Base-by-base conservation (phyloP, 2,797 vertebrate species). In the Micrastur ruficollis region DNA sequence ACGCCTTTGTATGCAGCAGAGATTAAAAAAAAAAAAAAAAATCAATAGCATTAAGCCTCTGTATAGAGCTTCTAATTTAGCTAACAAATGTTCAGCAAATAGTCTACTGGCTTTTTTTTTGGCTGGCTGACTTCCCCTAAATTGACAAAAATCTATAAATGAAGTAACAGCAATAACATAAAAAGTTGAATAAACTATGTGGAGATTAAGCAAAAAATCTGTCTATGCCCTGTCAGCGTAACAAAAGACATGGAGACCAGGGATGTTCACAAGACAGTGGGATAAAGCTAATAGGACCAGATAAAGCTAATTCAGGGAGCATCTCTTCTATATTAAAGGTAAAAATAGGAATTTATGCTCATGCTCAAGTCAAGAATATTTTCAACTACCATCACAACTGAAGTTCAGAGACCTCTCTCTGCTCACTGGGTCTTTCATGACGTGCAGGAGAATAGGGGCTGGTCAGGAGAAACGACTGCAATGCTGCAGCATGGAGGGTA, bases 391-490 rank as follows among this genome's bases (percentile, higher is more conserved):
- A 20, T 14, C 20, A 10, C 25, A 49, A 38, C 1, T 3, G 7
- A 65, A 46, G 21, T 38, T 81, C 27, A 62, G 62, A 36, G 13
- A 8, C 3, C 3, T 47, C 34, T 66, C 25, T 59, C 15, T 72
- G 47, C 17, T n/a, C 1, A 0, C 0, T 5, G 6, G 20, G 14
- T 46, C 31, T 88, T 44, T 27, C 34, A 8, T 0, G 3, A 14
- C 26, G 22, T 1, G 3, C 8, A 92, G 46, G 14, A 50, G 31
- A 38, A 34, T 3, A 34, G 1, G 8, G 19, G 11, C 13, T 71
- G 65, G 44, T 47, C 22, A 15, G 5, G 31, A 26, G 1, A 27
- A 68, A 31, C n/a, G 44, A 19, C 44, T 44, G 44, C 44, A 44
- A 14, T 40, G 36, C 36, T 40, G 61, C 61, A 62, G 61, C 38